phyloP scores from a whole-genome alignment of 2,888 invertebrate species.

The Physocephala rufipes region DNA sequence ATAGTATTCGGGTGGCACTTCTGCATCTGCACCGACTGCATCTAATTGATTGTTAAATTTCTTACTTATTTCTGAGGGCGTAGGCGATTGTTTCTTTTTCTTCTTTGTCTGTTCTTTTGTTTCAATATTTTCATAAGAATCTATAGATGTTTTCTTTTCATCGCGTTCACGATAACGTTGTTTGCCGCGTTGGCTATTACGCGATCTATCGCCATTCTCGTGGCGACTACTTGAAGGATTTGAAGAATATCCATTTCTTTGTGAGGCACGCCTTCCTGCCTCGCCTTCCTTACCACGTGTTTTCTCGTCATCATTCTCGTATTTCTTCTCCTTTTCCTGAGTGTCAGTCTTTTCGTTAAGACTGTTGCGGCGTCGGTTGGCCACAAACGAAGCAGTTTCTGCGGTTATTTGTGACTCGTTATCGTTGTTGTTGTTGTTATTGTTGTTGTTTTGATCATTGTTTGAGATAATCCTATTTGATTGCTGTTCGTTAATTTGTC shows the following conservation, averaged over 20 bases:
- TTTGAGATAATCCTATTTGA: conserved; percentile 50
- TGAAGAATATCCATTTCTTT: conserved; percentile 36
- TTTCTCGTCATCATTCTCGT: conserved; percentile 29
- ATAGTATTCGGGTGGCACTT: conserved; percentile 47
- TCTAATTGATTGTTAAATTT: conserved; percentile 28
- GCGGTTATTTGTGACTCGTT: conserved; percentile 68
- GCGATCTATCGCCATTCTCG: conserved; percentile 51
- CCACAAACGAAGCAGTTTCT: conserved; percentile 78
- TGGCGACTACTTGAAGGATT: background rate
- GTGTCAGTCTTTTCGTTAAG: conserved; percentile 43
- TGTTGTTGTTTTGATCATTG: conserved; percentile 57
- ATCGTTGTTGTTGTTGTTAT: conserved; percentile 56
- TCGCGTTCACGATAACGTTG: conserved; percentile 54
- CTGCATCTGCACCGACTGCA: conserved; percentile 30
- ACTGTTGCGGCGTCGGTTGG: conserved; percentile 44
- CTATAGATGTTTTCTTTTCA: conserved; percentile 45
- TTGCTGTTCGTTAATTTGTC: conserved; percentile 47
- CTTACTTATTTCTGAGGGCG: conserved; percentile 16
- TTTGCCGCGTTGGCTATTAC: conserved; percentile 52
- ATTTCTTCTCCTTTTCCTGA: conserved; percentile 38
- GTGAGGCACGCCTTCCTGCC: conserved; percentile 45
- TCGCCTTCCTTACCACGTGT: conserved; percentile 48
- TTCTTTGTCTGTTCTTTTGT: conserved; percentile 18
- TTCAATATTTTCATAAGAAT: conserved; percentile 33
- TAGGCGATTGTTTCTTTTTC: conserved; percentile 34